phyloP scores from a whole-genome alignment of 2,888 invertebrate species.

The Cynaeus angustus region DNA sequence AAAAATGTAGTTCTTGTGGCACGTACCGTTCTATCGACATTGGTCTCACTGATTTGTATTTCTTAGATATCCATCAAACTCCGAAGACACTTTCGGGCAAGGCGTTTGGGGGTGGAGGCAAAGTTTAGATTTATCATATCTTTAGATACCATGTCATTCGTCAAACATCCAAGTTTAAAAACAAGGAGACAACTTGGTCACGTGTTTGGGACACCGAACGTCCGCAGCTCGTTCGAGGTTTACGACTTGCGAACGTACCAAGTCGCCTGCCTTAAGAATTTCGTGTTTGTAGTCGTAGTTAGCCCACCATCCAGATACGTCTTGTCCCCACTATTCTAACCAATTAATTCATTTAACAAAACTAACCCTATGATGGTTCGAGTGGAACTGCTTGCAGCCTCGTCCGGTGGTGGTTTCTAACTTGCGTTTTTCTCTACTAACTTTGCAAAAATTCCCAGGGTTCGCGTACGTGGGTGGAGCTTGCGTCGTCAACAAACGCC shows the following conservation, averaged over 20 bases:
- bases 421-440: not conserved
- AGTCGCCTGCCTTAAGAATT: too few species aligned
- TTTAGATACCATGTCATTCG: too few species aligned
- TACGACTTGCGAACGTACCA: too few species aligned
- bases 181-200: too few species aligned
- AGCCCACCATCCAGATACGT: not conserved
- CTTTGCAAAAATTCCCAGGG: conserved; percentile 75
- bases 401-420: conserved; percentile 10
- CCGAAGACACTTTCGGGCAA: not conserved
- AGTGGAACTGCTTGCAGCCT: conserved; percentile 27
- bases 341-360: conserved; percentile 37
- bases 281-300: too few species aligned
- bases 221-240: too few species aligned
- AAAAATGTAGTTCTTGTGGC: conserved; percentile 29
- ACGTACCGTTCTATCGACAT: conserved; percentile 9
- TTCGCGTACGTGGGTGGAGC: conserved; percentile 97
- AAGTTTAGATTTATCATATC: not conserved
- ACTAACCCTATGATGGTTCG: conserved; percentile 29
- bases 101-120: not conserved
- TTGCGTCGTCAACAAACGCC: conserved; percentile 94
- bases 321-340: not conserved
- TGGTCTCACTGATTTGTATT: not conserved
- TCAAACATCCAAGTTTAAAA: too few species aligned
- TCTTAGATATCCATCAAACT: conserved; percentile 10
- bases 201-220: too few species aligned